Conservation (phyloP, 2,888 invertebrate species). For the Drosophila cognata region DNA sequence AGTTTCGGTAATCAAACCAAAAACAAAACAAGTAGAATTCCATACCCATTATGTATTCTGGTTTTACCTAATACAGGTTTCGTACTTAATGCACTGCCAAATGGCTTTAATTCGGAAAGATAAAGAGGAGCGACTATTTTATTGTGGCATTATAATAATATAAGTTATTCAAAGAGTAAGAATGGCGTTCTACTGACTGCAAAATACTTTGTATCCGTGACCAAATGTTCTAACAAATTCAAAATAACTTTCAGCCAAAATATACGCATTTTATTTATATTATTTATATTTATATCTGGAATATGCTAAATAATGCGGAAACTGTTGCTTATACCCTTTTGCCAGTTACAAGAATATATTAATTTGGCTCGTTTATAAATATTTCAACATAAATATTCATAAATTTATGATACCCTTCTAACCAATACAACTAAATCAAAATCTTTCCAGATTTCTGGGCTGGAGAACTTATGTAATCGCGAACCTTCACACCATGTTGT, state of each 20-base stretch:
- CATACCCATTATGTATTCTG: conserved; percentile 16
- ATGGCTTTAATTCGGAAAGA: not conserved
- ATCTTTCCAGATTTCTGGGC: not conserved
- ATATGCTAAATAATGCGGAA: not conserved
- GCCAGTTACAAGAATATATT: not conserved
- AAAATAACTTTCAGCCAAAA: not conserved
- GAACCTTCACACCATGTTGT: not conserved
- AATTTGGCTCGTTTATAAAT: not conserved
- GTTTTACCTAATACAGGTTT: conserved; percentile 30
- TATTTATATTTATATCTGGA: not conserved
- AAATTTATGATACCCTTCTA: not conserved
- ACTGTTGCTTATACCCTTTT: no score
- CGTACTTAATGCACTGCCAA: not conserved
- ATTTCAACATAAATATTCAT: not conserved
- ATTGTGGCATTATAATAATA: not conserved
- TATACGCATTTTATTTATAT: not conserved
- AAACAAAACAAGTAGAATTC: not conserved
- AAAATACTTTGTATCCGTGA: not conserved
- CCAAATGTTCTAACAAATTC: not conserved
- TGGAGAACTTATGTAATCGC: not conserved
- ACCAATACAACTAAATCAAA: not conserved
- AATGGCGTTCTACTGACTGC: not conserved
- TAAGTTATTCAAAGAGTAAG: conserved; percentile 3
- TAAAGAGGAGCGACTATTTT: conserved; percentile 11
- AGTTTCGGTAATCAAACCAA: conserved; percentile 8